phyloP scores from a whole-genome alignment of 2,113 vertebrate species.

The Rhinopomastus cyanomelas region DNA sequence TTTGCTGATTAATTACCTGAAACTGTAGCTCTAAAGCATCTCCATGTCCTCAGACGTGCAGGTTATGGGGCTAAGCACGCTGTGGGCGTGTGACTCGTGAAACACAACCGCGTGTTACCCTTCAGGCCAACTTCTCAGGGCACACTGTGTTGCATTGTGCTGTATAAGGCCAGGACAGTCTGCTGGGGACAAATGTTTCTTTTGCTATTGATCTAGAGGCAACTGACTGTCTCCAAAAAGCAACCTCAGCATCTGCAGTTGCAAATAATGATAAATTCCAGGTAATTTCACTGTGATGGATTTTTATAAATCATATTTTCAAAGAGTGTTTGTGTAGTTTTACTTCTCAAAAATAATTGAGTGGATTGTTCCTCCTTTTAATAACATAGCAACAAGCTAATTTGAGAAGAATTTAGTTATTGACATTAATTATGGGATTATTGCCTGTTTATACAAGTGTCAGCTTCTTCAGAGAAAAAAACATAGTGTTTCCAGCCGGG shows the following conservation, averaged over 20 bases:
- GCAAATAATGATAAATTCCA: not conserved
- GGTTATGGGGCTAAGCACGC: not conserved
- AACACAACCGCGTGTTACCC: not conserved
- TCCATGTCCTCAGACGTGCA: not conserved
- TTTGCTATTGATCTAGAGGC: not conserved
- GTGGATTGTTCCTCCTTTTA: not conserved
- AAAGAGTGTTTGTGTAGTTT: not conserved
- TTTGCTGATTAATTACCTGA: not conserved
- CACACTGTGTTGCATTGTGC: fast-evolving
- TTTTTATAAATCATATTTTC: not conserved
- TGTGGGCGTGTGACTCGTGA: not conserved
- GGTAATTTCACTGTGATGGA: not conserved
- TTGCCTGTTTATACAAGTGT: not conserved
- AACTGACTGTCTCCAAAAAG: not conserved
- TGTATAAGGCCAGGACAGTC: not conserved
- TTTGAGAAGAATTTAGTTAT: not conserved
- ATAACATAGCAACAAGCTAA: not conserved
- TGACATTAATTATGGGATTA: not conserved
- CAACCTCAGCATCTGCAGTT: not conserved
- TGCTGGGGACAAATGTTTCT: not conserved
- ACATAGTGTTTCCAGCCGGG: not conserved
- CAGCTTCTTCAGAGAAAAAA: not conserved
- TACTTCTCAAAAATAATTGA: not conserved
- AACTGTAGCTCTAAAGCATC: not conserved
- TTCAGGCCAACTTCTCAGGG: not conserved